Evolutionary conservation across 2,888 invertebrate genomes (phyloP).

Genomic region (Drosophila demipolita): DNA sequence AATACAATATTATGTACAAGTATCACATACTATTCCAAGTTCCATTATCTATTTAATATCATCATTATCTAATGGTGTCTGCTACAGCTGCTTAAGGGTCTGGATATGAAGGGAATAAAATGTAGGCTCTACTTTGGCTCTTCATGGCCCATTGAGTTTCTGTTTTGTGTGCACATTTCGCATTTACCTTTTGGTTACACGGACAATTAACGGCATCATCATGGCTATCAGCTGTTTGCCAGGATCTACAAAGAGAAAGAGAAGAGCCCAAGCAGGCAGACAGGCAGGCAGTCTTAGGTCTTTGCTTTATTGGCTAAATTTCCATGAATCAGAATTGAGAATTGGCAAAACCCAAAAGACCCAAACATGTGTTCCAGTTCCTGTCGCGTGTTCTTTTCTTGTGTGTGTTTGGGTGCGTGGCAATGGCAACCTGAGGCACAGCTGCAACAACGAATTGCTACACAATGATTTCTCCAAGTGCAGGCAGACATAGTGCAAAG

Average conservation of each 20-base stretch:
- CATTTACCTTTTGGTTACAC: constrained; percentile 57
- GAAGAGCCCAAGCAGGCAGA: not conserved
- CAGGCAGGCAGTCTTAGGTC: constrained; percentile 10
- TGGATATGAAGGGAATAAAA: not conserved
- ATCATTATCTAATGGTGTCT: not conserved
- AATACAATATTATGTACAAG: not conserved
- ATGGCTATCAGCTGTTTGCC: constrained; percentile 71
- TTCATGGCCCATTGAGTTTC: constrained; percentile 51
- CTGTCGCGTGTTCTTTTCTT: constrained; percentile 55
- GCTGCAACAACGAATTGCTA: constrained; percentile 44
- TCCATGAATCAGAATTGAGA: constrained; percentile 45
- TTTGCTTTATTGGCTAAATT: constrained; percentile 37
- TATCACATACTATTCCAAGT: not conserved
- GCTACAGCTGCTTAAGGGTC: constrained; percentile 45
- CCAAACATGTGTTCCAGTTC: constrained; percentile 62
- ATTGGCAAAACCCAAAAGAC: constrained; percentile 39
- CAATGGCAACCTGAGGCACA: constrained; percentile 53
- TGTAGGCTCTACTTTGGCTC: constrained; percentile 23
- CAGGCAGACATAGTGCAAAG: constrained; percentile 75
- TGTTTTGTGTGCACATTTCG: constrained; percentile 19
- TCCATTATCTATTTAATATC: not conserved
- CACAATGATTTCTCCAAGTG: constrained; percentile 73
- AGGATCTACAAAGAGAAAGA: constrained; percentile 15
- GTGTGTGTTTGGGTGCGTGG: constrained; percentile 18
- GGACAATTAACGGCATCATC: constrained; percentile 68